Base-by-base conservation (phyloP, 2,797 vertebrate species). In the Chaenodraco wilsoni region DNA sequence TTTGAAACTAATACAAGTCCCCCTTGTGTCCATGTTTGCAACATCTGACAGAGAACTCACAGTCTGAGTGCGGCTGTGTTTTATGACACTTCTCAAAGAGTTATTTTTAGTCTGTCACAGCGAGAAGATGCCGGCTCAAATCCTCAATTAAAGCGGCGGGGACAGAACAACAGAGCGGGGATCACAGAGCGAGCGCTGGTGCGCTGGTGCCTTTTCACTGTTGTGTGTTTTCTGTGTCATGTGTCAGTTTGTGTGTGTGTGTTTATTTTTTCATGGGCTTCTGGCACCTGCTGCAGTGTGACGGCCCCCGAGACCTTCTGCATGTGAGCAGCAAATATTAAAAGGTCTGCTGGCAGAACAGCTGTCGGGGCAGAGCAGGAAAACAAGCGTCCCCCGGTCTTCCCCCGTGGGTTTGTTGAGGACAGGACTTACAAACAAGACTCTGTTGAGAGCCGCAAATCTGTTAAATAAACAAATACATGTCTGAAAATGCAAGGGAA, bases 61-160 rank as follows among this genome's bases (percentile, higher is more conserved):
- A 64, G 59, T 71, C 76, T 77, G 72, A 83, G 78, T 83, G 75
- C 21, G 19, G 81, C 76, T 77, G 74, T 76, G 73, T 87, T 87
- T 88, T 87, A 45, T 81, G 85, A 90, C 88, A 89, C 85, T 92
- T 77, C 85, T 87, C 83, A 78, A 65, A 57, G 19, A 52, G 64
- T 86, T 95, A 93, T 94, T 94, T 89, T 93, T 87, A 91, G 72
- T 74, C 48, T 23, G 72, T 83, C 77, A 76, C 81, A 67, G 80
- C 71, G 82, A 89, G 81, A 92, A 89, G 80, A 90, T 84, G 80
- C 72, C 46, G 78, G 79, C 73, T 87, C 71, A 87, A 93, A 94
- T 94, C 90, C 85, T 89, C 91, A 94, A 94, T 95, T 93, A 95
- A 88, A 90, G 87, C 66, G 73, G 55, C 86, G 88, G 81, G 84